These are phyloP conservation scores for Bombus polaris DNA, from an alignment of 1,140 invertebrate species.

Conservation along the genomic window DNA sequence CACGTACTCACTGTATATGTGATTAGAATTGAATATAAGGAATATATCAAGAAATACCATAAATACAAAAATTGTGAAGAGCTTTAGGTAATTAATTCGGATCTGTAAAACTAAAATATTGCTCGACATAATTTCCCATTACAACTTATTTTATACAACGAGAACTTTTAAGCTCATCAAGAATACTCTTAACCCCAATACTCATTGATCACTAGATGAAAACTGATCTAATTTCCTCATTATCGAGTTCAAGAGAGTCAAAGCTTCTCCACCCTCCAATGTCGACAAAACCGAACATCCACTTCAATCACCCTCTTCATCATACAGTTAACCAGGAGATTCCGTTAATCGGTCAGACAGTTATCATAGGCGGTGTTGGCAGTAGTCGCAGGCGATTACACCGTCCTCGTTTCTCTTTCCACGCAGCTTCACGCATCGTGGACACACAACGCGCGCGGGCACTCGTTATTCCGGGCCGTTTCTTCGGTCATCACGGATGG, in stretches of 20 bases:
- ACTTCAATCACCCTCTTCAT: neutral
- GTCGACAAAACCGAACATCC: neutral
- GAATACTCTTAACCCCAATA: too few relatives aligned
- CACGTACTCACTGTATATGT: neutral
- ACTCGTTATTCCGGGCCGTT: conserved; percentile 62
- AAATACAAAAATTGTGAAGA: neutral
- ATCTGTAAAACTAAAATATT: too few relatives aligned
- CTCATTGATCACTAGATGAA: neutral
- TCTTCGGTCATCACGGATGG: conserved; percentile 62
- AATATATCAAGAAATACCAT: neutral
- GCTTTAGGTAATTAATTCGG: too few relatives aligned
- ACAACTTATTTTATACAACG: neutral
- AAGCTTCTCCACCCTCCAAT: neutral
- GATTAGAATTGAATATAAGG: neutral
- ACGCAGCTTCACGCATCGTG: conserved; percentile 16
- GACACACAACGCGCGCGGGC: conserved; percentile 25
- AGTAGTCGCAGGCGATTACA: neutral
- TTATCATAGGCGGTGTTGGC: neutral
- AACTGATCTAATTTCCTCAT: neutral
- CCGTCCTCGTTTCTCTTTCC: conserved; percentile 20
- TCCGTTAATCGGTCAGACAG: neutral
- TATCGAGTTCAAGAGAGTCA: neutral
- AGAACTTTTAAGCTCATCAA: neutral
- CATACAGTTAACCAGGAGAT: neutral
- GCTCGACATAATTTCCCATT: neutral